Base-by-base conservation (phyloP, 2,113 vertebrate genomes). In the Laterallus jamaicensis region DNA sequence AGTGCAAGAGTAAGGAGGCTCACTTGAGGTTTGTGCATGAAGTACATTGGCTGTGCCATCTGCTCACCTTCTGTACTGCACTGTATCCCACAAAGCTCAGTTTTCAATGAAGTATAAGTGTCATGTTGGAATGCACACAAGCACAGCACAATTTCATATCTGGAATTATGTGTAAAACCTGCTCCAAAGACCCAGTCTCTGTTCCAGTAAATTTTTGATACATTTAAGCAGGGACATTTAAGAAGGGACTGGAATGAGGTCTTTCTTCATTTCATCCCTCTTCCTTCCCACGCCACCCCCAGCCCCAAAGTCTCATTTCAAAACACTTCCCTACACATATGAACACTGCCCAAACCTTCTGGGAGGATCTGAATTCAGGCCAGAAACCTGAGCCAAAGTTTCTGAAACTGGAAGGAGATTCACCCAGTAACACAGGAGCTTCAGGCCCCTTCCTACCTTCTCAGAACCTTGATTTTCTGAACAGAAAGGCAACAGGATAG, bases 161-260 rank as follows among this genome's bases (percentile, higher is more conserved):
- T 84, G 42, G 39, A 91, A 59, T 67, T 91, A 87, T 5, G 20
- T 71, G 62, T 20, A 68, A 95, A 94, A 75, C 12, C 42, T 79
- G 6, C 50, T 95, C 49, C 81, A 93, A 95, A 93, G 89, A 10
- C 32, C 32, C 31, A 37, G 22, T 28, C 14, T 94, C n/a, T 67
- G 10, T 87, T 96, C 69, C 77, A 63, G 56, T 70, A 75, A 89
- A 75, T 87, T 47, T 40, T 37, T 81, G 56, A 60, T 76, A 52
- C 0, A 16, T 82, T 90, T 79, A 62, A 92, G 52, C 16, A 47
- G 6, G 17, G 56, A 77, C 31, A 40, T 81, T 81, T 74, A 59
- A 74, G 74, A 92, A 59, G 77, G 21, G n/a, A 9, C 37, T 92
- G n/a, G 56, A 84, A 91, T 12, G 11, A 81, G 7, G 14, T 42